Evolutionary conservation across 2,888 invertebrate genomes (phyloP), one percentile per base, ranked within the genome.

Genomic region (Tromatobia lineatoria): DNA sequence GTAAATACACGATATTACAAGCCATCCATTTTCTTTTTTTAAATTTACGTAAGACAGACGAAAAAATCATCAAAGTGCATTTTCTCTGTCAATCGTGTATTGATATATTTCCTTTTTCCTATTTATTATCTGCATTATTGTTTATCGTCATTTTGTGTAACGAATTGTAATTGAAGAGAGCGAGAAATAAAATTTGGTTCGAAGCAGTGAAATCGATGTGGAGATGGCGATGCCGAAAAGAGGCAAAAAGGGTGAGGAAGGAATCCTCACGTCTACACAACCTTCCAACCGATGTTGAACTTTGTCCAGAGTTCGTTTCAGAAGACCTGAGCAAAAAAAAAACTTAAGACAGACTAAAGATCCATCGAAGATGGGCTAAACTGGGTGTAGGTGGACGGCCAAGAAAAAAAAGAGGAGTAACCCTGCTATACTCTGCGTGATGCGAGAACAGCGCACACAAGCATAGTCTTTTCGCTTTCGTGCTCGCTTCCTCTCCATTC

Each of bases 341-440:
- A 54, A n/a, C n/a, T 34, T 3, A 61, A 61, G 59, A 34, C 61
- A 11, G 38, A 20, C 0, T 64, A 61, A 38, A 29, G 64, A 70
- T 69, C 50, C 47, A 29, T 57, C 71, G 64, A 71, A 79, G 74
- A 73, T 82, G 83, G 64, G 20, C 20, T 76, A 74, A 45, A 67
- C 73, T 70, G 50, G 45, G 38, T 38, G 64, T 59, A 77, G 61
- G 71, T 50, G 69, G 66, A 78, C 78, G 73, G 74, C 74, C 78
- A 70, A 76, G 69, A 82, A 73, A 67, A 71, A 70, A 77, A 57
- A 64, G 57, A 88, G 90, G 89, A 90, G 90, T 91, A 90, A 91
- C 90, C 89, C 90, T 34, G 45, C 42, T 4, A 4, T 54, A 59
- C 59, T 29, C 71, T 42, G 81, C 34, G 74, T 73, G 52, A 67